Evolutionary conservation across 1,140 invertebrate genomes (phyloP).

Genomic region (Ceratosolen solmsi): DNA sequence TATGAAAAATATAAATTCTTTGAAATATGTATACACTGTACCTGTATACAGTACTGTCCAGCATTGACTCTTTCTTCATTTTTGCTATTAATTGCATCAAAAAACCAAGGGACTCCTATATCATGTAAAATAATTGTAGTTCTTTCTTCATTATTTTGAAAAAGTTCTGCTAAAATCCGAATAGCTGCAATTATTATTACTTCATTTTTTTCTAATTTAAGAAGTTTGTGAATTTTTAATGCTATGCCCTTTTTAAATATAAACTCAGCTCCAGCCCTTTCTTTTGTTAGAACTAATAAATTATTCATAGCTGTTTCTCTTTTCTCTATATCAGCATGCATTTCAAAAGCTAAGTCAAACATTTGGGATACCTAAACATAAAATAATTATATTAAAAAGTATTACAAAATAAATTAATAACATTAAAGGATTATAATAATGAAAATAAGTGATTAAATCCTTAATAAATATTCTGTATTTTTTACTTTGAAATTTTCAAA

Average conservation of each 20-base stretch:
- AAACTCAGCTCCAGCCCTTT: conserved; percentile 85
- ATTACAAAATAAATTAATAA: no score
- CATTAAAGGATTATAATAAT: no score
- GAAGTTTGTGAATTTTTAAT: conserved; percentile 79
- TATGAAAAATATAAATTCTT: not conserved
- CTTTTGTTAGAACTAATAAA: conserved; percentile 90
- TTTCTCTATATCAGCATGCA: conserved; percentile 80
- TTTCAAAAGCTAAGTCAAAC: conserved; percentile 85
- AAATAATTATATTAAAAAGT: no score
- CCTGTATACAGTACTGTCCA: conserved; percentile 84
- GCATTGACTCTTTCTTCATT: conserved; percentile 83
- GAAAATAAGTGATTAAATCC: no score
- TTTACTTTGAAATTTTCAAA: no score
- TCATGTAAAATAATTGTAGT: conserved; percentile 80
- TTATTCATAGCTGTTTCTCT: conserved; percentile 92
- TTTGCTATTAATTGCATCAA: conserved; percentile 86
- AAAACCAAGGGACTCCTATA: conserved; percentile 88
- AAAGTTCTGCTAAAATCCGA: conserved; percentile 84
- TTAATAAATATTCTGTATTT: no score
- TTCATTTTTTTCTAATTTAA: conserved; percentile 85
- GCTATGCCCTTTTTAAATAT: conserved; percentile 80
- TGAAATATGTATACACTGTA: conserved; percentile 46
- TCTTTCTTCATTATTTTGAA: conserved; percentile 78
- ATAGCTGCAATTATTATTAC: conserved; percentile 80
- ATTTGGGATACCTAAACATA: conserved; percentile 78